These are phyloP conservation scores for Istiophorus platypterus DNA, from an alignment of 2,113 vertebrate genomes.

Conservation along the genomic window DNA sequence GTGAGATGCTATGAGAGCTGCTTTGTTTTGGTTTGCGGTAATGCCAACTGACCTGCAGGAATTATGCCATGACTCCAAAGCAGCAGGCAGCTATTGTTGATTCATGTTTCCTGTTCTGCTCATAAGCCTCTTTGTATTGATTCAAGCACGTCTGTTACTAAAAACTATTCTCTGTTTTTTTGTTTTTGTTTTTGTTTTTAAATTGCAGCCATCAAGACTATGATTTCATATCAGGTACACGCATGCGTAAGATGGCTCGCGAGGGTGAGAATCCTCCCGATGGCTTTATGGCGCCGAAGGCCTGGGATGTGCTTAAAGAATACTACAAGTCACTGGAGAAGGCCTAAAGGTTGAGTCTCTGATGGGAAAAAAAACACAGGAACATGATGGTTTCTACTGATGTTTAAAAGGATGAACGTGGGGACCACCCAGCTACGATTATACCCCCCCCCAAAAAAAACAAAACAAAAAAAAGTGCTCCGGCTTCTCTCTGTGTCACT, in stretches of 20 bases:
- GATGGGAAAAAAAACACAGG: conserved; percentile 10
- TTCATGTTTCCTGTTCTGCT: background rate
- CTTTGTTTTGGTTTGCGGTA: conserved; percentile 32
- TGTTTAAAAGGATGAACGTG: conserved; percentile 35
- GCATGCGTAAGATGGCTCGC: conserved; percentile 96
- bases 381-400: conserved; percentile 20
- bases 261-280: conserved; percentile 95
- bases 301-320: conserved; percentile 94
- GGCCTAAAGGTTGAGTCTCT: conserved; percentile 77
- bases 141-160: conserved; percentile 28
- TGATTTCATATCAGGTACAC: conserved; percentile 98
- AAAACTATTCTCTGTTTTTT: background rate
- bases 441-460: no score
- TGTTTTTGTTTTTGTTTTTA: conserved; percentile 3
- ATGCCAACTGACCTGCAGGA: conserved; percentile 16
- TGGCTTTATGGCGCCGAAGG: conserved; percentile 97
- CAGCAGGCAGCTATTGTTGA: conserved; percentile 30
- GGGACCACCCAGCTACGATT: conserved; percentile 72
- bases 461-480: no score
- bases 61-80: conserved; percentile 5
- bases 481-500: conserved; percentile 75
- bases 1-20: conserved; percentile 5
- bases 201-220: conserved; percentile 92
- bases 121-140: conserved; percentile 33
- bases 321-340: conserved; percentile 97